Conservation (phyloP, 1,140 invertebrate species). For the Geopemphigus sp. region DNA sequence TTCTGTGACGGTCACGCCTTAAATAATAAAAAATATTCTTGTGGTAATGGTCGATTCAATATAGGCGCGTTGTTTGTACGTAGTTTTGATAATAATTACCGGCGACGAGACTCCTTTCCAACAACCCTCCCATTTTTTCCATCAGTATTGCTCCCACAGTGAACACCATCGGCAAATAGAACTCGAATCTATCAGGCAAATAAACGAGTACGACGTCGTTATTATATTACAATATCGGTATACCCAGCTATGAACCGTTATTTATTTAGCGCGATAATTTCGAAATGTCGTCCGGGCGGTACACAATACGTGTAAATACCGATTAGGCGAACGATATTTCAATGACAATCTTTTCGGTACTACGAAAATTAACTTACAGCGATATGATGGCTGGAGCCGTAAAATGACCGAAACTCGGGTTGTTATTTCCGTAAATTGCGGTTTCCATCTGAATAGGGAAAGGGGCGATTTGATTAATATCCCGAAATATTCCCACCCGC, state of each 20-base stretch:
- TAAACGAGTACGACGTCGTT: neutral
- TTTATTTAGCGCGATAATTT: neutral
- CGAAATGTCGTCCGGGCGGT: neutral
- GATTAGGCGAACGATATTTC: neutral
- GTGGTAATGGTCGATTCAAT: neutral
- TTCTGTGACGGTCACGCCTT: constrained; percentile 76
- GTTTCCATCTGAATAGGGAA: constrained; percentile 52
- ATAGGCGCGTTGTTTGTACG: neutral
- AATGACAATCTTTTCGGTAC: neutral
- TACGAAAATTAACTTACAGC: constrained; percentile 52
- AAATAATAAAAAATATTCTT: constrained; percentile 2
- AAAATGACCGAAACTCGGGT: constrained; percentile 54
- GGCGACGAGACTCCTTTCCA: constrained; percentile 82
- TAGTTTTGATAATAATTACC: constrained; percentile 58
- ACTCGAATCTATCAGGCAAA: constrained; percentile 56
- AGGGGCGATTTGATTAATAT: neutral
- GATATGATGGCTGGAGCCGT: constrained; percentile 54
- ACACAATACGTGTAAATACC: neutral
- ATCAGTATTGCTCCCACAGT: constrained; percentile 88
- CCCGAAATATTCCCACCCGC: neutral
- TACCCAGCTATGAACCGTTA: no score
- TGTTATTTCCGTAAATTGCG: constrained; percentile 53
- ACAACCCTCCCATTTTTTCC: constrained; percentile 81
- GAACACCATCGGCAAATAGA: constrained; percentile 90
- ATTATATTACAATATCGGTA: neutral